These are phyloP conservation scores for Mya arenaria DNA, from an alignment of 1,140 invertebrate genomes.

Conservation along the genomic window DNA sequence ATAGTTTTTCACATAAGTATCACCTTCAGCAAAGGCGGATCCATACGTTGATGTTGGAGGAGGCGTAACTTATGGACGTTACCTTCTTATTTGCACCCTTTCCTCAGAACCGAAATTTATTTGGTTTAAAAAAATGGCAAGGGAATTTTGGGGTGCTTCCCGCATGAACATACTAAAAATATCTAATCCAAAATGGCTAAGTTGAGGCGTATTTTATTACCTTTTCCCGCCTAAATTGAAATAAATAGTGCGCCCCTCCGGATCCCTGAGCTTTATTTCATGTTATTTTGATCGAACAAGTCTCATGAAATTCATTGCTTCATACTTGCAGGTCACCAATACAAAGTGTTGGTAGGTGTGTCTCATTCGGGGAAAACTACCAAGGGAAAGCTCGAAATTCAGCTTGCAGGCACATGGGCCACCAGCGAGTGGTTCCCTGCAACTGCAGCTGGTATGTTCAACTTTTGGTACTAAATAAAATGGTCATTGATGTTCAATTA, in stretches of 20 bases:
- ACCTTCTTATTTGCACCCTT: no score
- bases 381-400: constrained; percentile 44
- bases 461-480: background rate
- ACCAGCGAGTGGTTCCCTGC: constrained; percentile 47
- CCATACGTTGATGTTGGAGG: no score
- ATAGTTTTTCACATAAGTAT: no score
- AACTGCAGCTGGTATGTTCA: constrained; percentile 36
- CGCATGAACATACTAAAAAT: background rate
- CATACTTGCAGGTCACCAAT: constrained; percentile 53
- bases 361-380: constrained; percentile 1
- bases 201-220: background rate
- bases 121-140: no score
- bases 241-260: background rate
- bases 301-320: background rate
- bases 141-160: background rate
- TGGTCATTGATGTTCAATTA: background rate
- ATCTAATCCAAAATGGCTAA: background rate
- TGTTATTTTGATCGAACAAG: background rate
- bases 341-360: constrained; percentile 42
- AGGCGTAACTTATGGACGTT: no score
- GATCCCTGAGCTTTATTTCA: background rate
- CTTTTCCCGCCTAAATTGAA: background rate
- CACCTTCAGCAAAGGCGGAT: no score
- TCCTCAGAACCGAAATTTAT: no score
- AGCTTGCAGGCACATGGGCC: constrained; percentile 52